Evolutionary conservation across 2,888 invertebrate species (phyloP), one percentile per base, ranked within the genome.

Genomic region (Drosophila emarginata): DNA sequence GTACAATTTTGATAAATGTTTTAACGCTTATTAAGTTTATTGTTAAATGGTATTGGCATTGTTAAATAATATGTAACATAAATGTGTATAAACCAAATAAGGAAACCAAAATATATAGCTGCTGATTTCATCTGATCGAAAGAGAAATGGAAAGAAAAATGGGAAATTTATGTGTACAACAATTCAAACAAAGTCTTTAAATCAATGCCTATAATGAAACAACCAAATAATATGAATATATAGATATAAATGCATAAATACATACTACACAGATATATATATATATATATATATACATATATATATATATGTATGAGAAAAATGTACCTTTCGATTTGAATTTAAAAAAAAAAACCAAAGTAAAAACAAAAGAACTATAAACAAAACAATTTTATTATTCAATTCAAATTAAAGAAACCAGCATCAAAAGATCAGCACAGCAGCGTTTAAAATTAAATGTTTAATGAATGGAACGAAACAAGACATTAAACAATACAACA

Each of bases 21-120:
- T 58, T 56, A 53, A 45, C 63, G 52, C 45, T 61, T 83, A 80
- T 80, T 79, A 79, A 80, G 84, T 79, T 79, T 83, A 73, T 73
- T 79, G 77, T 77, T 77, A 45, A 21, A 45, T 54, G 54, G 36
- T 28, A 57, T 39, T 36, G 39, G 40, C 51, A 63, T 80, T 77
- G 61, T 79, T 77, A 59, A 61, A 32, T 21, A 39, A 39, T 52
- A 57, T 50, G 36, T 53, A 59, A 54, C 50, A 67, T 59, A 23
- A 36, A n/a, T 23, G 12, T 32, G 14, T 64, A 64, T 64, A 32
- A 73, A 65, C 45, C 58, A 36, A 51, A 52, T 12, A 23, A 56
- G 50, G 14, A 14, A 32, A 50, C 28, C 32, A 53, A 26, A 53
- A 62, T 50, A 32, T 45, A 45, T 45, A 21, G 45, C 53, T 54